A percentile compares a stretch with the other conserved stretches of the same genome.
Conservation (phyloP, 2,113 vertebrate species). For the Leiothrix lutea region DNA sequence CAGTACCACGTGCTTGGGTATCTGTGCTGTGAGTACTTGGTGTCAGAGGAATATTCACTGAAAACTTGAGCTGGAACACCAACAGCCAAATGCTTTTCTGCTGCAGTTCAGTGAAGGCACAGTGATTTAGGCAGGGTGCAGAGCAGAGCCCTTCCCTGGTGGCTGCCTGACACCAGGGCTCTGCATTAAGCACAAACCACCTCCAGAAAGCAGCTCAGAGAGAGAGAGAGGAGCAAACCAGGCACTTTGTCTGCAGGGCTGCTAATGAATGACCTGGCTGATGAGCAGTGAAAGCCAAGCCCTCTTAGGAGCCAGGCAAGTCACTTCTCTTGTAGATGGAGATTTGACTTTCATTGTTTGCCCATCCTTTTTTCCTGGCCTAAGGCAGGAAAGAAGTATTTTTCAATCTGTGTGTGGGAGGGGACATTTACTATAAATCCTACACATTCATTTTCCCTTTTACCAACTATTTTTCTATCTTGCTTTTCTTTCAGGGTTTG, state of each 20-base stretch:
- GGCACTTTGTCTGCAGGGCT: background rate
- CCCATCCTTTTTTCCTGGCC: background rate
- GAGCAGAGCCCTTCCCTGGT: background rate
- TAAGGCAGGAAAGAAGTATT: background rate
- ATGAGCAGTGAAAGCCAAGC: slow-evolving; percentile 38
- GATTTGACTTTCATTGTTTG: slow-evolving; percentile 42
- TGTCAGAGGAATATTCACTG: background rate
- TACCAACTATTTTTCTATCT: background rate
- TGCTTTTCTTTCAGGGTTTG: slow-evolving; percentile 68
- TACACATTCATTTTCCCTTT: background rate
- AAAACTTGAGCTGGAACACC: background rate
- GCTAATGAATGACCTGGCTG: background rate
- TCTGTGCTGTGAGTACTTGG: background rate
- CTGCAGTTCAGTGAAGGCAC: background rate
- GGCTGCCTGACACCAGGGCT: background rate
- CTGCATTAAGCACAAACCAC: background rate
- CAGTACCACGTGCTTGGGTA: background rate
- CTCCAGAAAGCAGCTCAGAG: background rate
- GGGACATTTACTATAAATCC: background rate
- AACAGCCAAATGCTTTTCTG: background rate
- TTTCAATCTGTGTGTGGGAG: background rate
- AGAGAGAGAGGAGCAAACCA: background rate
- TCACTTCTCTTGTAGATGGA: slow-evolving; percentile 35
- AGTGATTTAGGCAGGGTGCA: background rate
- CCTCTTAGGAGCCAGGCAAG: background rate